These are phyloP conservation scores for Aldabrachelys gigantea DNA, from an alignment of 2,113 vertebrate genomes.

Conservation along the genomic window DNA sequence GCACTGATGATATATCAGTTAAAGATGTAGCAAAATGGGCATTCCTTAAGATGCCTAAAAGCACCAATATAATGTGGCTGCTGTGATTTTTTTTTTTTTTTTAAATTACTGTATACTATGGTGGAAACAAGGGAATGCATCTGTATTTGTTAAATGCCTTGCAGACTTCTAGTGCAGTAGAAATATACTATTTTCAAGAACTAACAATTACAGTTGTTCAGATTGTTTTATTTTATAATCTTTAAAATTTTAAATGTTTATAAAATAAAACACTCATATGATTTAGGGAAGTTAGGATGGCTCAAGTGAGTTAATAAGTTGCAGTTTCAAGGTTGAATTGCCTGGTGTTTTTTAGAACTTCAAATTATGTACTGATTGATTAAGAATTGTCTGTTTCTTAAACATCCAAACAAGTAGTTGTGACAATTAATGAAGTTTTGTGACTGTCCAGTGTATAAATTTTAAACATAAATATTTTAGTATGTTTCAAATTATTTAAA, in stretches of 20 bases:
- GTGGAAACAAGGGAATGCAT: not conserved
- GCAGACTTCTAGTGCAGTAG: not conserved
- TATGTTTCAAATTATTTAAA: not conserved
- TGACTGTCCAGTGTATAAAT: rapidly evolving
- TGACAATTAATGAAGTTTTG: rapidly evolving
- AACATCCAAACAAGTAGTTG: not conserved
- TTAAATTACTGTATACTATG: not conserved
- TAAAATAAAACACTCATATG: not conserved
- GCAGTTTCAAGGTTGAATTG: not conserved
- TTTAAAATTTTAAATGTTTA: not conserved
- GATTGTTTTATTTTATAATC: not conserved
- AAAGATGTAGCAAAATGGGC: not conserved
- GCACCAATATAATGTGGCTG: rapidly evolving
- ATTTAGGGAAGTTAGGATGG: not conserved
- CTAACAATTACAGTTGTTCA: rapidly evolving
- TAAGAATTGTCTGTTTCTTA: not conserved
- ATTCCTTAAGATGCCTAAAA: not conserved
- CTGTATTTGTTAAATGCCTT: rapidly evolving
- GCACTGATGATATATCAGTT: rapidly evolving
- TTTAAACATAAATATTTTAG: rapidly evolving
- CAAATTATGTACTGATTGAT: not conserved
- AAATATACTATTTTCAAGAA: not conserved
- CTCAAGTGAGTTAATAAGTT: not conserved
- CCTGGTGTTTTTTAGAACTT: not conserved
- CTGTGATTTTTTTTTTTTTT: not conserved